A percentile compares a stretch with the other conserved stretches of the same genome.
phyloP scores from a whole-genome alignment of 2,888 invertebrate genomes.

The Drosophila demipolita region DNA sequence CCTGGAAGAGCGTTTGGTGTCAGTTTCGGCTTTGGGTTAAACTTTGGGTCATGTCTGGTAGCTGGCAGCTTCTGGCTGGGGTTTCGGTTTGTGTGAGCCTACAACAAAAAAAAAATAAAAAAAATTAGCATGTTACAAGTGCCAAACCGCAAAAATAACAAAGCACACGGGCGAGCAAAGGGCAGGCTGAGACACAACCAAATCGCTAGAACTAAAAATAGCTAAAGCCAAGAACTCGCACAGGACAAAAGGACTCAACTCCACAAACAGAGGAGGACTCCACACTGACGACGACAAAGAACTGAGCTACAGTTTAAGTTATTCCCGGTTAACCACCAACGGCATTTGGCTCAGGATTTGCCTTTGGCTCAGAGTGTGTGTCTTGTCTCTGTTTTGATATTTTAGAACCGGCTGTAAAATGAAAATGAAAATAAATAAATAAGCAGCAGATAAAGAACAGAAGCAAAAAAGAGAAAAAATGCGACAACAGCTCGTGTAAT shows the following conservation, averaged over 20 bases:
- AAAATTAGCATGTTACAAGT: slow-evolving; percentile 66
- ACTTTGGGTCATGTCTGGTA: slow-evolving; percentile 44
- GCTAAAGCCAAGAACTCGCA: slow-evolving; percentile 46
- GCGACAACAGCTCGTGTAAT: slow-evolving; percentile 52
- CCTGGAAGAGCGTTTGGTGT: slow-evolving; percentile 48
- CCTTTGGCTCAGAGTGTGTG: slow-evolving; percentile 6
- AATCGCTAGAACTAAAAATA: slow-evolving; percentile 76
- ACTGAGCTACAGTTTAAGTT: slow-evolving; percentile 38
- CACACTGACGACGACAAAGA: slow-evolving; percentile 43
- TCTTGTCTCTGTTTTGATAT: slow-evolving; percentile 42
- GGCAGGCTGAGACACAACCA: slow-evolving; percentile 41
- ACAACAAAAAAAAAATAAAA: not conserved
- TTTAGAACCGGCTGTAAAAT: slow-evolving; percentile 46
- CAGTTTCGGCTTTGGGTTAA: slow-evolving; percentile 53
- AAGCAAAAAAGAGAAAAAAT: slow-evolving; percentile 6
- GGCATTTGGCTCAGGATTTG: slow-evolving; percentile 54
- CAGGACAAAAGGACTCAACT: slow-evolving; percentile 11
- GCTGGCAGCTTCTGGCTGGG: slow-evolving; percentile 5
- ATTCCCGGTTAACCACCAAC: slow-evolving; percentile 50
- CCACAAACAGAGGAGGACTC: not conserved
- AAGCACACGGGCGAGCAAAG: slow-evolving; percentile 42
- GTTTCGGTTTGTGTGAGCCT: slow-evolving; percentile 33
- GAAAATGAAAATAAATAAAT: slow-evolving; percentile 67
- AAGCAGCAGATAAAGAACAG: slow-evolving; percentile 47
- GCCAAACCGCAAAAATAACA: slow-evolving; percentile 78